Evolutionary conservation across 2,797 vertebrate species (phyloP).

Genomic region (Neosilurus hyrtlii): DNA sequence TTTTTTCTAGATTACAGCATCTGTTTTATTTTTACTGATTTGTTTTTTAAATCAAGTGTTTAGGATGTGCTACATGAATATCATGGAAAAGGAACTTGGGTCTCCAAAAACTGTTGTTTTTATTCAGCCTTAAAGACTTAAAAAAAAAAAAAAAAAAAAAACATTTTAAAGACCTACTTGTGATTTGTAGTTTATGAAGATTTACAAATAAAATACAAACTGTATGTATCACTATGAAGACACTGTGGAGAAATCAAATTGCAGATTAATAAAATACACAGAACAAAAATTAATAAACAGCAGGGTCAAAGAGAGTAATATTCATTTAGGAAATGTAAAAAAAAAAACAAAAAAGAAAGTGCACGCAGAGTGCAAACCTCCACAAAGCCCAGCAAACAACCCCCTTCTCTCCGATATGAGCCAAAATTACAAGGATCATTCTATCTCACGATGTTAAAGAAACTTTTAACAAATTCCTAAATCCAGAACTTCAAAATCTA

Average conservation of each 20-base stretch:
- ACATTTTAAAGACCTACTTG: background rate
- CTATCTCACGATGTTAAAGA: no score
- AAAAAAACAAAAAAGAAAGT: background rate
- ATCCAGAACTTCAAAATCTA: no score
- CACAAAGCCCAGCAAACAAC: no score
- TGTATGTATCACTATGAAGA: background rate
- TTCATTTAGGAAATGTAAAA: background rate
- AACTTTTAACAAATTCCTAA: no score
- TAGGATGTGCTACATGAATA: background rate
- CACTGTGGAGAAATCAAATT: background rate
- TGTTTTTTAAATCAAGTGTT: background rate
- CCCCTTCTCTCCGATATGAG: no score
- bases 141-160: no score
- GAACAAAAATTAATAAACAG: background rate
- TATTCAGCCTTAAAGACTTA: background rate
- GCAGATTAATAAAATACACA: background rate
- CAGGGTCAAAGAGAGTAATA: background rate
- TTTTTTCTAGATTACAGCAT: background rate
- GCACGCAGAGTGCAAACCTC: no score
- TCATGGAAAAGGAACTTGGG: background rate
- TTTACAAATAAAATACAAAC: background rate
- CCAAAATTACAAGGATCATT: no score
- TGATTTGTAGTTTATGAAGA: background rate
- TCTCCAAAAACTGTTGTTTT: background rate
- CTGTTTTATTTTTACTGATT: background rate